Evolutionary conservation across 2,797 vertebrate species (phyloP), one percentile per base, ranked within the genome.

Genomic region (Serranus cabrilla): DNA sequence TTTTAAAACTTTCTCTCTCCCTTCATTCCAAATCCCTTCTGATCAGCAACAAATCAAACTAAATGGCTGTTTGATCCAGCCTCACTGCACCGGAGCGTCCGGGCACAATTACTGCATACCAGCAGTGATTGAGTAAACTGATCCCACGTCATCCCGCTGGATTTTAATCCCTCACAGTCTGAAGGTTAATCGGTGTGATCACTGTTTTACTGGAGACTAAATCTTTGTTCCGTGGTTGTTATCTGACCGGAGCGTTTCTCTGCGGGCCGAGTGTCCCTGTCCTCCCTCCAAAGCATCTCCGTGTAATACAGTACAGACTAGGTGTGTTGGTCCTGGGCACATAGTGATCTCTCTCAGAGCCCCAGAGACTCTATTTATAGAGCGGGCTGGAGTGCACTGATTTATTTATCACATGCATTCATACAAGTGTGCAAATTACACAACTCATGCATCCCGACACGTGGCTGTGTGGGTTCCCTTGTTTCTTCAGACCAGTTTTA

Each of bases 351-450:
- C 78, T 73, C 51, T 39, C 55, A 45, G 62, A 79, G 81, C 78
- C 54, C 27, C 13, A 71, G 17, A 46, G 17, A 42, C 46, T 78
- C 87, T 93, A 92, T 92, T 91, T 87, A 78, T 90, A 90, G 89
- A 71, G 4, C 62, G 8, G 34, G 66, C 68, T 66, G 69, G 63
- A 77, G 72, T 51, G 11, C 70, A 54, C 72, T 76, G 71, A 89
- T 87, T 87, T 88, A 88, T 90, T 85, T 55, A 90, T 89, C 84
- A 86, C 65, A 74, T 66, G 81, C 43, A 58, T 76, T 73, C 71
- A 71, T 63, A 46, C 21, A 46, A 67, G 68, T 27, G 62, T 78
- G 61, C 21, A n/a, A 58, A 39, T 31, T 58, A 72, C 50, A 57
- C 0, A 8, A 25, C 39, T 46, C 49, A 17, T 34, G 16, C 27